Evolutionary conservation across 1,140 invertebrate species (phyloP), one percentile per base, ranked within the genome.

Genomic region (Tachypleus tridentatus): DNA sequence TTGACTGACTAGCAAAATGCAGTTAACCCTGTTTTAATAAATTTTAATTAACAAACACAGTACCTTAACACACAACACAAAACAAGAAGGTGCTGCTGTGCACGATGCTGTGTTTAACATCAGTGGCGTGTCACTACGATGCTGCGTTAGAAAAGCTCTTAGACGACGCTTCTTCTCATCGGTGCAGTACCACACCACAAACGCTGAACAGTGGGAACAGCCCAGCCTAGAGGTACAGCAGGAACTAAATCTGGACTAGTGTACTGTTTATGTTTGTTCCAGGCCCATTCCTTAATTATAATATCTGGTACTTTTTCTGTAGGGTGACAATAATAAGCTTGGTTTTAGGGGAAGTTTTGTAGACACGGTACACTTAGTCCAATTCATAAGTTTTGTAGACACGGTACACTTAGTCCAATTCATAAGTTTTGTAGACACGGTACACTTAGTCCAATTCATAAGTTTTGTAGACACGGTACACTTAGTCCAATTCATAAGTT

Each of bases 161-260:
- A 94, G 81, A 59, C 92, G 80, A 47, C 90, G 82, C 57, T 89
- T 84, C 74, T 92, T 93, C 74, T 93, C 90, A 71, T 94, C 91
- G 87, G 83, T 51, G 83, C 85, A 70, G 85, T 87, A 82, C 90
- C 91, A 78, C 94, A 91, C 91, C 92, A 94, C 68, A 95, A 81
- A 69, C 90, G 82, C 75, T 94, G 88, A 68, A 94, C 85, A 52
- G 90, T 93, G 3, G 92, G 91, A 51, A 93, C 89, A 10, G 88
- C 85, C 91, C 91, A 94, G 51, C 90, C 87, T 64, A 93, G 82
- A 66, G 87, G 84, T 65, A 86, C 83, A 3, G 90, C 90, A 69
- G 84, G 84, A 3, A 93, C 87, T 64, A 85, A 76, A 72, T 91
- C 87, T 10, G 87, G 80, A 71, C 80, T 80, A 70, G 85, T 80